Conservation (phyloP, 2,113 vertebrate species). For the Desmodus rotundus region DNA sequence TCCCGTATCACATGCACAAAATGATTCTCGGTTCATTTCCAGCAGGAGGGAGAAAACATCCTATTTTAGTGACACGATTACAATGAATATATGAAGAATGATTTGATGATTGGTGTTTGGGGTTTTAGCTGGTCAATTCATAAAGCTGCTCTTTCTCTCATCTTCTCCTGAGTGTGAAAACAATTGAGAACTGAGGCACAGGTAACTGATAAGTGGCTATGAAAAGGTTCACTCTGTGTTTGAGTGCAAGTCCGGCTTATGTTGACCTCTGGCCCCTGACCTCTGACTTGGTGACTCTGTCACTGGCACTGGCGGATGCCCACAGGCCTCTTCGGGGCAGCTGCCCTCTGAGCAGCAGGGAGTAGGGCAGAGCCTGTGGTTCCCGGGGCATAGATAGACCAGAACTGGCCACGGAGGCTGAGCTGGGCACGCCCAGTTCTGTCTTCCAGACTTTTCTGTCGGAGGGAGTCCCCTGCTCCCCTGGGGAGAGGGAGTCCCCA, state of each 20-base stretch:
- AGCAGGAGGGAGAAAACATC: background rate
- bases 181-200: background rate
- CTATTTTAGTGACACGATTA: background rate
- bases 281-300: background rate
- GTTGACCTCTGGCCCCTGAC: background rate
- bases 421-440: background rate
- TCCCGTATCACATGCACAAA: accelerated
- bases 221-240: background rate
- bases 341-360: accelerated
- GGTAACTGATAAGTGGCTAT: accelerated
- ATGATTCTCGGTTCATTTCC: background rate
- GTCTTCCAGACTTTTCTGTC: background rate
- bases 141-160: too few relatives aligned
- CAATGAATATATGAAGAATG: background rate
- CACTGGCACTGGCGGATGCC: background rate
- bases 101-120: background rate
- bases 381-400: too few relatives aligned
- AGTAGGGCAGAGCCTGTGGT: background rate
- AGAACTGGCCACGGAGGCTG: background rate
- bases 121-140: background rate
- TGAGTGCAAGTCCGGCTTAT: background rate
- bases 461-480: background rate
- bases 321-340: background rate
- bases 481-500: background rate
- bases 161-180: background rate